Conservation (phyloP, 2,797 vertebrate genomes). For the Bradypodion ventrale region DNA sequence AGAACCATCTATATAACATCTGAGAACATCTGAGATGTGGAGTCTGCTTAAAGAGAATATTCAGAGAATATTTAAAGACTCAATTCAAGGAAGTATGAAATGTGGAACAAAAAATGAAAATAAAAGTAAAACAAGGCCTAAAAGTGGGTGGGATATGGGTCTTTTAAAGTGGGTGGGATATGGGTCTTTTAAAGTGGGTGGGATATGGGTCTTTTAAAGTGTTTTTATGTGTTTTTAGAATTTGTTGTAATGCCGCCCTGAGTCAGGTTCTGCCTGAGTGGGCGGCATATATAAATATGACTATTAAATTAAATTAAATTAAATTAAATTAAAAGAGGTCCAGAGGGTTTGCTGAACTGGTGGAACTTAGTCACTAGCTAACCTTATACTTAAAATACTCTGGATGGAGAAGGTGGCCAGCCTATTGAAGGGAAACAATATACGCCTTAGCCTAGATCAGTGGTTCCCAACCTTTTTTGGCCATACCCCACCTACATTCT, state of each 20-base stretch:
- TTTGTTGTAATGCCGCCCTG: too few species aligned
- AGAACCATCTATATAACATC: not conserved
- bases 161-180: too few species aligned
- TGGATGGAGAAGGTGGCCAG: not conserved
- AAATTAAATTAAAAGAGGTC: too few species aligned
- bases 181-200: too few species aligned
- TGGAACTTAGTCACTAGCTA: not conserved
- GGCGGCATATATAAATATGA: too few species aligned
- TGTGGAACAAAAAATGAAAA: not conserved
- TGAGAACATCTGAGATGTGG: not conserved
- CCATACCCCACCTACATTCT: too few species aligned
- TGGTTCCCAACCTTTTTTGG: too few species aligned
- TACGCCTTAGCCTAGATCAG: not conserved
- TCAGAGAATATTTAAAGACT: not conserved
- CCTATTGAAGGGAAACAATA: not conserved
- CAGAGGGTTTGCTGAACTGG: not conserved
- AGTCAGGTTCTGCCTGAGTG: too few species aligned
- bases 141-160: too few species aligned
- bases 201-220: too few species aligned
- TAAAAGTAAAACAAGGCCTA: not conserved
- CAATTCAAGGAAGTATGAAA: not conserved
- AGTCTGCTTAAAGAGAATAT: not conserved
- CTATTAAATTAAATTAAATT: too few species aligned
- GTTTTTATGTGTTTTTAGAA: too few species aligned
- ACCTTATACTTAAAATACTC: not conserved